These are phyloP conservation scores for Physeter macrocephalus DNA, from an alignment of 2,113 vertebrate genomes.

Conservation along the genomic window DNA sequence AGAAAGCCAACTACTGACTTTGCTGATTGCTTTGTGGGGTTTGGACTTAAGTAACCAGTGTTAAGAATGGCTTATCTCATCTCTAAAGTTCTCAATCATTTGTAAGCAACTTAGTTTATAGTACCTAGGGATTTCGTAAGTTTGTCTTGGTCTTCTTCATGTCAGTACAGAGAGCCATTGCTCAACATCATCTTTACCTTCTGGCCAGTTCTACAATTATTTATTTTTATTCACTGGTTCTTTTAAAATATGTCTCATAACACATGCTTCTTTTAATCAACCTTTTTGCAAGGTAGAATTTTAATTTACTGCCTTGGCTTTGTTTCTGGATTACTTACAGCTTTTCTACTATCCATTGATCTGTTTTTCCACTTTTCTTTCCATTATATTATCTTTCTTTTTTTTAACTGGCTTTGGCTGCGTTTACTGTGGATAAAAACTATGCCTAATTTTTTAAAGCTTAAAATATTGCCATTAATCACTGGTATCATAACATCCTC, in stretches of 20 bases:
- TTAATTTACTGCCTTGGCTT: not conserved
- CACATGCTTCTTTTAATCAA: not conserved
- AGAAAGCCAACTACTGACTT: not conserved
- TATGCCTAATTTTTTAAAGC: slow-evolving; percentile 4
- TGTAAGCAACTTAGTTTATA: not conserved
- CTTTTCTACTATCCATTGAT: not conserved
- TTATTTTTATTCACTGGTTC: not conserved
- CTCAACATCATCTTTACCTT: slow-evolving; percentile 12
- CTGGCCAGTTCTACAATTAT: not conserved
- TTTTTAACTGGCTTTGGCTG: not conserved
- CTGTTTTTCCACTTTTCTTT: slow-evolving; percentile 16
- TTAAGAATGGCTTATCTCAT: not conserved
- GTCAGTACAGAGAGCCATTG: not conserved
- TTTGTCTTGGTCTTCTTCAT: not conserved
- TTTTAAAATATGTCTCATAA: not conserved
- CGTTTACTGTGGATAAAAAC: slow-evolving; percentile 22
- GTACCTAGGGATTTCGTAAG: not conserved
- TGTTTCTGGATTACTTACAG: not conserved
- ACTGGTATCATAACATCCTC: slow-evolving; percentile 67
- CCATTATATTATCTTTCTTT: not conserved
- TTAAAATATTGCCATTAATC: slow-evolving; percentile 53
- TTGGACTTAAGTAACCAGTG: not conserved
- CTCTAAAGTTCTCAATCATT: not conserved
- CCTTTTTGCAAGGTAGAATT: not conserved
- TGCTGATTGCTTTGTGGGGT: not conserved